Conservation (phyloP, 2,797 vertebrate species). For the Halcyon badia region DNA sequence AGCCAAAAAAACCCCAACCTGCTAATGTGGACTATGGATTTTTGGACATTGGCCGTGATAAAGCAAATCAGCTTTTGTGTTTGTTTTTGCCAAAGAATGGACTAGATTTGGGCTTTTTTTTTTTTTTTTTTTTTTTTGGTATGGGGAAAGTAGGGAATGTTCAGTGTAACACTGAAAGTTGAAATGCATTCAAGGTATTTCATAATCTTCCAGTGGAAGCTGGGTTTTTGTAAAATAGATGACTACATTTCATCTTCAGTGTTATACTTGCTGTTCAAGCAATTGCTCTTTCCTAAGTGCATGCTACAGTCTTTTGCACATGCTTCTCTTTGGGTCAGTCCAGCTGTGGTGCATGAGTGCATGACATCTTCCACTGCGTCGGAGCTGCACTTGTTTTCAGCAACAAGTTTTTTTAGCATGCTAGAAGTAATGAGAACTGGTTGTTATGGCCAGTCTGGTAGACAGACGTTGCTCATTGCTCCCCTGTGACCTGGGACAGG, state of each 20-base stretch:
- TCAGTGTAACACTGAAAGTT: not conserved
- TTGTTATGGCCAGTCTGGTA: not conserved
- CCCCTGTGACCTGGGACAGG: not conserved
- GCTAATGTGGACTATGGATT: slow-evolving; percentile 49
- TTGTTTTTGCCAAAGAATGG: slow-evolving; percentile 20
- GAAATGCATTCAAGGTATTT: not conserved
- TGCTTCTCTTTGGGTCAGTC: not conserved
- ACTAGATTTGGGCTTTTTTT: not conserved
- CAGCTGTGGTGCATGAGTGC: not conserved
- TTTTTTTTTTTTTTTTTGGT: not conserved
- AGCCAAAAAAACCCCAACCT: not conserved
- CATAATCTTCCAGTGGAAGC: not conserved
- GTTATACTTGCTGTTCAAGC: not conserved
- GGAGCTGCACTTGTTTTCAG: not conserved
- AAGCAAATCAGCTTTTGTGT: slow-evolving; percentile 39
- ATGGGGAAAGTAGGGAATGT: not conserved
- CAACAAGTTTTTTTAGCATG: not conserved
- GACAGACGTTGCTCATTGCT: not conserved
- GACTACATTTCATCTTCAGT: not conserved
- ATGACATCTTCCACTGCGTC: not conserved
- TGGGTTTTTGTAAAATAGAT: not conserved
- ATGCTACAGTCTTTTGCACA: not conserved
- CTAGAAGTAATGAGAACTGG: not conserved
- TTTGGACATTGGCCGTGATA: slow-evolving; percentile 45
- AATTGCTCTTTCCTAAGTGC: not conserved